These are phyloP conservation scores for Phycodurus eques DNA, from an alignment of 2,113 vertebrate species.

Conservation along the genomic window DNA sequence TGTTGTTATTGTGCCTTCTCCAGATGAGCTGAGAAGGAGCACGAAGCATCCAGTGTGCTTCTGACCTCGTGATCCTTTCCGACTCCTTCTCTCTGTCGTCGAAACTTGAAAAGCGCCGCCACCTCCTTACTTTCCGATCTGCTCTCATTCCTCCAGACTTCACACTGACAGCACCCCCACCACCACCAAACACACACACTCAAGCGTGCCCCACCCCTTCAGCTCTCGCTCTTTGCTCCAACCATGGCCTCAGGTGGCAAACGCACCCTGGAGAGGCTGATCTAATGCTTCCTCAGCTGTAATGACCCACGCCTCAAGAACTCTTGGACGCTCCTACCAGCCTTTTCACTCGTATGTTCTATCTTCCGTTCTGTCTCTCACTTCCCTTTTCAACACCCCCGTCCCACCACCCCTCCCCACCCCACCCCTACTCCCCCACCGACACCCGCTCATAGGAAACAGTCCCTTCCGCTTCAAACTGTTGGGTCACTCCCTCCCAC, in stretches of 20 bases:
- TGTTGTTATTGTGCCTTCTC: neutral
- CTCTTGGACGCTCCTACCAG: conserved; percentile 26
- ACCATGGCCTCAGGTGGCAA: conserved; percentile 59
- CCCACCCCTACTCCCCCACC: neutral
- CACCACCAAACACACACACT: neutral
- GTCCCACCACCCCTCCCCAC: neutral
- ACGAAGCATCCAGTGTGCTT: conserved; percentile 19
- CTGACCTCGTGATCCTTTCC: conserved; percentile 29
- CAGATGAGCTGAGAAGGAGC: conserved; percentile 16
- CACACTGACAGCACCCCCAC: conserved; percentile 2
- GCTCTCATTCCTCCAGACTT: conserved; percentile 32
- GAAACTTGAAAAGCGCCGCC: conserved; percentile 21
- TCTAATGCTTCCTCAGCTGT: conserved; percentile 66
- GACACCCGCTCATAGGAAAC: conserved; percentile 59
- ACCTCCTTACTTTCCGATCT: conserved; percentile 32
- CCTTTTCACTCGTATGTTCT: conserved; percentile 44
- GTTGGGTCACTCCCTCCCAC: conserved; percentile 66
- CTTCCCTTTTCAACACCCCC: conserved; percentile 15
- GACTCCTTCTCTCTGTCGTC: conserved; percentile 23
- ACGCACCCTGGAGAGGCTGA: conserved; percentile 59
- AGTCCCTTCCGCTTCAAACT: conserved; percentile 57
- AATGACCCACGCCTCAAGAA: conserved; percentile 44
- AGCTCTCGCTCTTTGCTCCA: conserved; percentile 32
- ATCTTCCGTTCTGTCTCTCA: conserved; percentile 31
- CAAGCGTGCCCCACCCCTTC: conserved; percentile 10